phyloP scores from a whole-genome alignment of 2,888 invertebrate species.

The Cerastoderma edule region DNA sequence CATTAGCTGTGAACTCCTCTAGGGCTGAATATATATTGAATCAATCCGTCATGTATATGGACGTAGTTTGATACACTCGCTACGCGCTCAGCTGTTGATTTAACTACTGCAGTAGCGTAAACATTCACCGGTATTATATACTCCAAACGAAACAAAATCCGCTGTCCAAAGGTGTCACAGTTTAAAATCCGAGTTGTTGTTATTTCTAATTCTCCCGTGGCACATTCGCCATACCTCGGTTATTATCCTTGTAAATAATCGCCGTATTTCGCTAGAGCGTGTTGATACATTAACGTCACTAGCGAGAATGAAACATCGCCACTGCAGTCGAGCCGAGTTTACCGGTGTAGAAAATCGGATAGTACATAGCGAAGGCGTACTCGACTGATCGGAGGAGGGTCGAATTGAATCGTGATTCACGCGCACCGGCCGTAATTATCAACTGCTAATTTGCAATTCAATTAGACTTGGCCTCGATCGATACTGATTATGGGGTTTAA shows the following conservation, averaged over 20 bases:
- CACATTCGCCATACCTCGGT: slow-evolving; percentile 29
- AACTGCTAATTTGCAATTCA: slow-evolving; percentile 57
- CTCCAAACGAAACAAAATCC: slow-evolving; percentile 2
- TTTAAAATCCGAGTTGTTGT: slow-evolving; percentile 21
- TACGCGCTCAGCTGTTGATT: slow-evolving; percentile 3
- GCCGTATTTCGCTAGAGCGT: slow-evolving; percentile 29
- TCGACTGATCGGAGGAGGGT: slow-evolving; percentile 40
- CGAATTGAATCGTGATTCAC: slow-evolving; percentile 37
- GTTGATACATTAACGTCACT: slow-evolving; percentile 45
- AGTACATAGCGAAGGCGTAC: slow-evolving; percentile 41
- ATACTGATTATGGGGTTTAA: slow-evolving; percentile 51
- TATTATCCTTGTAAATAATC: slow-evolving; percentile 45
- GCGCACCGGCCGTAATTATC: slow-evolving; percentile 46
- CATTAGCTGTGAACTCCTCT: neutral
- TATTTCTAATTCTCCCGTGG: slow-evolving; percentile 19
- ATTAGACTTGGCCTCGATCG: slow-evolving; percentile 47
- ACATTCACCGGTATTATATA: too few relatives aligned
- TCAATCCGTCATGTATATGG: neutral
- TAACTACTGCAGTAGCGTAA: neutral
- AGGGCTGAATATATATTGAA: neutral
- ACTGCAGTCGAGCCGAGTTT: slow-evolving; percentile 23
- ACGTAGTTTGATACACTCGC: slow-evolving; percentile 5
- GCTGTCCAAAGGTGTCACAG: slow-evolving; percentile 6
- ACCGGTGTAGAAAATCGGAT: slow-evolving; percentile 19
- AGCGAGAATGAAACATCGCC: slow-evolving; percentile 25